Conservation (phyloP, 2,888 invertebrate genomes). For the Thymelicus sylvestris region DNA sequence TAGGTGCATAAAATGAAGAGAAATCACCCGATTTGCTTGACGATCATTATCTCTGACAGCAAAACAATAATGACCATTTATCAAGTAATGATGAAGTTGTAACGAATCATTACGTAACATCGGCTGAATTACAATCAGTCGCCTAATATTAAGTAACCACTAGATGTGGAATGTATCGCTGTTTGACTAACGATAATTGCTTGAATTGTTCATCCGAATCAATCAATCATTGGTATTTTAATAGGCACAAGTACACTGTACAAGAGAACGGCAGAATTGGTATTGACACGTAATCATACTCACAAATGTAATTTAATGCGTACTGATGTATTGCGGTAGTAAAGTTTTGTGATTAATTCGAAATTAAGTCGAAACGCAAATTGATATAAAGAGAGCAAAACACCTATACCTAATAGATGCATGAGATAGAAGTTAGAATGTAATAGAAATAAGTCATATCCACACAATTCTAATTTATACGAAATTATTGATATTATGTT, state of each 20-base stretch:
- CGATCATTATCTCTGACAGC: not conserved
- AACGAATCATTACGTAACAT: constrained; percentile 3
- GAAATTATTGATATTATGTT: too few species aligned
- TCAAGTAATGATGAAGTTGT: constrained; percentile 6
- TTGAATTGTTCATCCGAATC: constrained; percentile 3
- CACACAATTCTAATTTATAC: too few species aligned
- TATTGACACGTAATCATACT: not conserved
- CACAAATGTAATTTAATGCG: not conserved
- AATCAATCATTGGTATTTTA: constrained; percentile 8
- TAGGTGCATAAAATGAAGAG: not conserved
- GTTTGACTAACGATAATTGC: constrained; percentile 12
- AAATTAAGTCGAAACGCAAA: too few species aligned
- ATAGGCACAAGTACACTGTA: not conserved
- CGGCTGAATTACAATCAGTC: constrained; percentile 16
- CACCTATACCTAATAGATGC: too few species aligned
- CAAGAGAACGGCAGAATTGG: constrained; percentile 11
- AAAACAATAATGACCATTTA: not conserved
- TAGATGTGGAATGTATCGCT: constrained; percentile 4
- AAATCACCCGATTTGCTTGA: not conserved
- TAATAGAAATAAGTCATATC: too few species aligned
- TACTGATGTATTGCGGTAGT: not conserved
- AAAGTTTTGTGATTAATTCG: not conserved
- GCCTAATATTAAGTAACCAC: not conserved
- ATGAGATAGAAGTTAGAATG: too few species aligned
- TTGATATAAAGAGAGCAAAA: too few species aligned